phyloP scores from a whole-genome alignment of 2,113 vertebrate species.

The Microtus pennsylvanicus region DNA sequence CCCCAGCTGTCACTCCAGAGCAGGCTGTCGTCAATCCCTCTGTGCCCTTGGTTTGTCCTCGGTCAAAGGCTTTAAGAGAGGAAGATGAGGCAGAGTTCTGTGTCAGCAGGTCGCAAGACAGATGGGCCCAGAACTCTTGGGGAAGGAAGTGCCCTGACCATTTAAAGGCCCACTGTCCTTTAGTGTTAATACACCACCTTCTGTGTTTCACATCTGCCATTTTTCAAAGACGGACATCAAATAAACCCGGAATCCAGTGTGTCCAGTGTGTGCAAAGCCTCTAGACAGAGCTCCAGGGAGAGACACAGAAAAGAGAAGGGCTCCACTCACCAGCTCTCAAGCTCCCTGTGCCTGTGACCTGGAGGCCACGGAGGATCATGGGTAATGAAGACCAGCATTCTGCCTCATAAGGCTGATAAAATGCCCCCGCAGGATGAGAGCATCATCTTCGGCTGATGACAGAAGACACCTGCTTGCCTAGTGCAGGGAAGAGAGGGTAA shows the following conservation, averaged over 20 bases:
- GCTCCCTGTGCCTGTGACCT: background rate
- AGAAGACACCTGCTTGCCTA: background rate
- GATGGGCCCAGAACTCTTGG: background rate
- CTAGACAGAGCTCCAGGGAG: background rate
- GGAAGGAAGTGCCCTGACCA: background rate
- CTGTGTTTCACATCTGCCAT: background rate
- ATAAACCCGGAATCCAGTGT: accelerated
- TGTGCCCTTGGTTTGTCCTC: background rate
- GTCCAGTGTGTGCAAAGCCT: accelerated
- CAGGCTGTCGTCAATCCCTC: background rate
- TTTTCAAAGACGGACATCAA: background rate
- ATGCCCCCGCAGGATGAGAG: background rate
- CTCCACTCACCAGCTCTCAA: background rate
- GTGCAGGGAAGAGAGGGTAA: background rate
- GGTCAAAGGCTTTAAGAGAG: background rate
- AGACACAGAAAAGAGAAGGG: background rate
- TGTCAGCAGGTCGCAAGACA: background rate
- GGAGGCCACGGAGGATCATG: accelerated
- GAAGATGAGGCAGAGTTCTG: background rate
- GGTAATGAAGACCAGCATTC: accelerated
- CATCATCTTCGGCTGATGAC: background rate
- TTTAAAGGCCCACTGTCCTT: background rate
- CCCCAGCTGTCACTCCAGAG: background rate
- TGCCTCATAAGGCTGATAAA: background rate
- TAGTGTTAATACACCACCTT: background rate